Percentiles rank a stretch among this genome's conserved stretches.
These are phyloP conservation scores for Epizoanthus ramosus DNA, from an alignment of 92 coral and sea anemone species.

Conservation along the genomic window DNA sequence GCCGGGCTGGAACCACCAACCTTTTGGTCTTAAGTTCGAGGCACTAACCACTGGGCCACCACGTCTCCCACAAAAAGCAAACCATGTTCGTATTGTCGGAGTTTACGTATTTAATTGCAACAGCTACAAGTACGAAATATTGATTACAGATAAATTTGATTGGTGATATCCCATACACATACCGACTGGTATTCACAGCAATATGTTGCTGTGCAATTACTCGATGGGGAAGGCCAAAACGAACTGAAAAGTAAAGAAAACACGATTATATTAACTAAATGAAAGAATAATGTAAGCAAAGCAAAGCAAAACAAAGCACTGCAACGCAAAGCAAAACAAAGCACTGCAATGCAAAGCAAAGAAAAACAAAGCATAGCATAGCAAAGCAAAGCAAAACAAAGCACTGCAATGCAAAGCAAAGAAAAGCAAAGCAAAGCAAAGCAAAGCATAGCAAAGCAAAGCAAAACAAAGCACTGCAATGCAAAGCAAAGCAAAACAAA, in stretches of 20 bases:
- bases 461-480: no score
- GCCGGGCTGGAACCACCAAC: no score
- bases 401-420: neutral
- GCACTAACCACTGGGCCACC: no score
- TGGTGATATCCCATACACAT: neutral
- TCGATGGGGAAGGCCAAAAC: slow-evolving; percentile 95
- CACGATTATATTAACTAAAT: neutral
- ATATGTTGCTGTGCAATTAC: slow-evolving; percentile 94
- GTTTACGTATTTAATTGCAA: no score
- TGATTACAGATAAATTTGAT: no score
- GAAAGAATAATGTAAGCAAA: no score
- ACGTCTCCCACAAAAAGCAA: no score
- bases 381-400: neutral
- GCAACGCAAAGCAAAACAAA: neutral
- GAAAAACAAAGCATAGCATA: neutral
- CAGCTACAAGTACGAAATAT: no score
- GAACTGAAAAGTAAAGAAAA: slow-evolving; percentile 38
- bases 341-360: neutral
- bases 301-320: neutral
- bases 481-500: neutral
- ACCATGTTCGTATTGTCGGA: no score
- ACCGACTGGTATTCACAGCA: slow-evolving; percentile 95
- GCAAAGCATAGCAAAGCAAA: neutral
- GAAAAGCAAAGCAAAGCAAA: neutral
- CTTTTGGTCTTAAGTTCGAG: no score